These are phyloP conservation scores for Parochlus steinenii DNA, from an alignment of 2,888 invertebrate species.

Conservation along the genomic window DNA sequence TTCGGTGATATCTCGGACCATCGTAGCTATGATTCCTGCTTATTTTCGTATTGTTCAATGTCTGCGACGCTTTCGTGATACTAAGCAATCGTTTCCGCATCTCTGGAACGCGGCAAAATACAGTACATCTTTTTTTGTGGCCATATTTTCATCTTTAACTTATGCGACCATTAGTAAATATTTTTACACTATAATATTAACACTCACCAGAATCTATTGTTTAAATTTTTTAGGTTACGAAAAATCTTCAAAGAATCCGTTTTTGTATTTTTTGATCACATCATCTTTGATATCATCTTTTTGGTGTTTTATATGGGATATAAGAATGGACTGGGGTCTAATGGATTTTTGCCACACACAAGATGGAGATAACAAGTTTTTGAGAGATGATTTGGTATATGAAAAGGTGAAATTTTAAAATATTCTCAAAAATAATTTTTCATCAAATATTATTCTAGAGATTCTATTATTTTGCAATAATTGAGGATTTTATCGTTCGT, in stretches of 20 bases:
- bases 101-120: constrained; percentile 80
- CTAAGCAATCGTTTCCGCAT: constrained; percentile 62
- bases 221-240: too few species aligned
- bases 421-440: too few species aligned
- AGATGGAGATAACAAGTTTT: constrained; percentile 56
- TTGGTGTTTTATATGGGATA: constrained; percentile 74
- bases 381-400: constrained; percentile 66
- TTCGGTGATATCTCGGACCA: constrained; percentile 36
- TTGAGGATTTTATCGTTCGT: constrained; percentile 61
- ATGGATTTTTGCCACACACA: constrained; percentile 61
- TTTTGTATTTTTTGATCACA: constrained; percentile 52
- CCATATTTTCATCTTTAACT: constrained; percentile 47
- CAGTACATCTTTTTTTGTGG: constrained; percentile 74
- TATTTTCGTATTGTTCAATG: constrained; percentile 79
- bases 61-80: constrained; percentile 63
- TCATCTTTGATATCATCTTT: constrained; percentile 51
- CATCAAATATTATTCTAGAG: constrained; percentile 34
- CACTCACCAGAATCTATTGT: too few species aligned
- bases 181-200: too few species aligned
- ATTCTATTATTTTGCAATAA: constrained; percentile 70
- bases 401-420: constrained; percentile 42
- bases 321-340: constrained; percentile 80
- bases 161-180: constrained; percentile 8
- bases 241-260: constrained; percentile 39
- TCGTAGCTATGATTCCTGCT: constrained; percentile 65